phyloP scores from a whole-genome alignment of 2,113 vertebrate species.

The Coturnix japonica region DNA sequence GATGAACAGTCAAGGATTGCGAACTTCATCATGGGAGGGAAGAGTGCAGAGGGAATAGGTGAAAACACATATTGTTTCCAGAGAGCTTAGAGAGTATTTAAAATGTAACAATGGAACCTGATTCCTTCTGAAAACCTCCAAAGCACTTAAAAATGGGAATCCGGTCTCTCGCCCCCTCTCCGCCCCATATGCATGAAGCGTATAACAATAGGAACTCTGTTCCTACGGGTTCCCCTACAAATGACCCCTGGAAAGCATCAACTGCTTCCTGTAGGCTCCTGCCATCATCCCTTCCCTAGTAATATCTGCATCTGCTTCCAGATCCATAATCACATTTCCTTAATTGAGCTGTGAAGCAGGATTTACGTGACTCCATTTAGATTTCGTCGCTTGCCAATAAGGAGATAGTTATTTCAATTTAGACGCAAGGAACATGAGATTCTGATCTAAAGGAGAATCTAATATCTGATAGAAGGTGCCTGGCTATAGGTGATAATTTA shows the following conservation, averaged over 20 bases:
- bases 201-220: slow-evolving; percentile 42
- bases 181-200: background rate
- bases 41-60: accelerated
- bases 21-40: background rate
- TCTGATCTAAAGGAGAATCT: background rate
- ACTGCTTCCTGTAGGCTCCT: slow-evolving; percentile 42
- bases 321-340: background rate
- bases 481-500: slow-evolving; percentile 55
- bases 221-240: slow-evolving; percentile 11
- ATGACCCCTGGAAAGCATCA: slow-evolving; percentile 6
- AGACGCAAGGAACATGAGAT: background rate
- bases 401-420: slow-evolving; percentile 5
- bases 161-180: background rate
- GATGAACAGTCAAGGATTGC: background rate
- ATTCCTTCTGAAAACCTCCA: slow-evolving; percentile 35
- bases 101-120: slow-evolving; percentile 11
- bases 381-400: slow-evolving; percentile 2
- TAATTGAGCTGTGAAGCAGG: slow-evolving; percentile 5
- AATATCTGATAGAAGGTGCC: background rate
- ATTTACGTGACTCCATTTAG: background rate
- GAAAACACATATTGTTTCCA: slow-evolving; percentile 1
- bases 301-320: slow-evolving; percentile 32
- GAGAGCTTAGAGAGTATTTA: background rate
- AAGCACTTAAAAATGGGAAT: slow-evolving; percentile 45
- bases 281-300: background rate